phyloP scores from a whole-genome alignment of 2,797 vertebrate species.

The Rhinella marina region DNA sequence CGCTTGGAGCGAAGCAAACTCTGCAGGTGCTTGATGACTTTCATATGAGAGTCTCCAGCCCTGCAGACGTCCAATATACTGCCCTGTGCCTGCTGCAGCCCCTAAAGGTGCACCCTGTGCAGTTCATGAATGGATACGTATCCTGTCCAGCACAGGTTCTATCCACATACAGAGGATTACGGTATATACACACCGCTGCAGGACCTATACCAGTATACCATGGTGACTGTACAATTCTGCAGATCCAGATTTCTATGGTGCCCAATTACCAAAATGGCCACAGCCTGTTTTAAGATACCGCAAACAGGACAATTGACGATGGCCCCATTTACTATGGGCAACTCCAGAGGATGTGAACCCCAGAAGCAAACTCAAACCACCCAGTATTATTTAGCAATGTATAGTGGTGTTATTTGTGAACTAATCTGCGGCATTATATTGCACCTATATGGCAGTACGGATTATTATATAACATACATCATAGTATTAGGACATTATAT shows the following conservation, averaged over 20 bases:
- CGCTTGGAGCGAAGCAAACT: neutral
- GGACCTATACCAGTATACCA: neutral
- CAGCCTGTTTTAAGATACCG: neutral
- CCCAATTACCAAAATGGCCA: neutral
- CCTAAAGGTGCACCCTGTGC: neutral
- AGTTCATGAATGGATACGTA: too few relatives aligned
- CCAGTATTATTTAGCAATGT: neutral
- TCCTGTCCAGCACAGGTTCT: neutral
- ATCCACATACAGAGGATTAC: neutral
- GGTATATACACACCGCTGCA: neutral
- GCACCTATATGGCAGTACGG: too few relatives aligned
- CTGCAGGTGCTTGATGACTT: neutral
- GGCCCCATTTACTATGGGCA: neutral
- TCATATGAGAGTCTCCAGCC: neutral
- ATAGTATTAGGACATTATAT: neutral
- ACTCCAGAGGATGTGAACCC: neutral
- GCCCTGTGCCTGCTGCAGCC: neutral
- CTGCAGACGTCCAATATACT: neutral
- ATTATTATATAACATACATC: too few relatives aligned
- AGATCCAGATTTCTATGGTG: neutral
- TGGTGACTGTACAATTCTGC: neutral
- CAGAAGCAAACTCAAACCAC: neutral
- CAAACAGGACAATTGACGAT: neutral
- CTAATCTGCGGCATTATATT: neutral
- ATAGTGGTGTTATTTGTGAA: neutral